Percentiles rank a stretch among this genome's conserved stretches.
Conservation (phyloP, 2,888 invertebrate genomes). For the Macrophya annulata region DNA sequence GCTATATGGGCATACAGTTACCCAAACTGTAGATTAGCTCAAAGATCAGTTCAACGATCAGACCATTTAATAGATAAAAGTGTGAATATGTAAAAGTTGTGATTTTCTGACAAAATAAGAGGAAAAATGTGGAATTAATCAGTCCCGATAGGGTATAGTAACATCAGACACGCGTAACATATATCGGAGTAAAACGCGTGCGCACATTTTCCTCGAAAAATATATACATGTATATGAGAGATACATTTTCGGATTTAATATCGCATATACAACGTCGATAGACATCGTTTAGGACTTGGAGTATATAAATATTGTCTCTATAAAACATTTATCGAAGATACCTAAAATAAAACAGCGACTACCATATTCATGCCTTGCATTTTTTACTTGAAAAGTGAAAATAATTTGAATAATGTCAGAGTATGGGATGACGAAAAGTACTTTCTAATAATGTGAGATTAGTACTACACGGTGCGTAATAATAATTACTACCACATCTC, state of each 20-base stretch:
- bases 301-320: neutral
- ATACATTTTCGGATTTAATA: neutral
- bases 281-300: neutral
- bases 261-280: too few relatives aligned
- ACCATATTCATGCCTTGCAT: neutral
- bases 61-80: neutral
- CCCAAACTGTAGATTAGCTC: neutral
- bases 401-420: neutral
- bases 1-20: too few relatives aligned
- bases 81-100: neutral
- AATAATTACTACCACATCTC: neutral
- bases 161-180: neutral
- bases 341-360: neutral
- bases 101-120: neutral
- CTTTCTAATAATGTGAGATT: neutral
- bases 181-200: neutral
- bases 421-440: neutral
- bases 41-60: too few relatives aligned
- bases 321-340: neutral
- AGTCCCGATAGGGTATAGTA: neutral
- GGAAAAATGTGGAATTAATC: neutral
- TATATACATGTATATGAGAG: neutral
- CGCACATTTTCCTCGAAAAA: constrained; percentile 12
- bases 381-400: neutral
- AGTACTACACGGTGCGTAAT: neutral